These are phyloP conservation scores for Adela reaumurella DNA, from an alignment of 2,888 invertebrate species.

Conservation along the genomic window DNA sequence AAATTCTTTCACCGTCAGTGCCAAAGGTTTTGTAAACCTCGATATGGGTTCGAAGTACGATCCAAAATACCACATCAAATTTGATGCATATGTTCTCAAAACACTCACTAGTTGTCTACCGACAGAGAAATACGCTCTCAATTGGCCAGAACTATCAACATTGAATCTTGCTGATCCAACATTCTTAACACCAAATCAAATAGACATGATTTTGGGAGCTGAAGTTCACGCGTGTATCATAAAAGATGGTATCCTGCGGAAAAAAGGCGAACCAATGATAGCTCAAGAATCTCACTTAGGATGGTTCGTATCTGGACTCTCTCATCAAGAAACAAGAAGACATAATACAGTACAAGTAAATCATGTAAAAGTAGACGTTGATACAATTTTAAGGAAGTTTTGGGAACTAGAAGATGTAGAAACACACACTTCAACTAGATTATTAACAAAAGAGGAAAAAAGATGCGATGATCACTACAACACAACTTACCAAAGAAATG, in stretches of 20 bases:
- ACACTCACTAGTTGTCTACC: slow-evolving; percentile 6
- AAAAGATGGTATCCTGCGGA: neutral
- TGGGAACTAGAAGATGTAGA: neutral
- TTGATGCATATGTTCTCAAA: slow-evolving; percentile 11
- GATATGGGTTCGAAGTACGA: slow-evolving; percentile 1
- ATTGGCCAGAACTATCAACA: neutral
- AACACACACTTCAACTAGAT: neutral
- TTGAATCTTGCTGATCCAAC: neutral
- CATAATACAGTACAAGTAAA: neutral
- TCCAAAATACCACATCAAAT: slow-evolving; percentile 1
- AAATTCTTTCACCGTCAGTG: slow-evolving; percentile 9
- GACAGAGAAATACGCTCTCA: neutral
- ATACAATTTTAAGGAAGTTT: neutral
- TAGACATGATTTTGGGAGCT: neutral
- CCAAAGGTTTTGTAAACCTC: slow-evolving; percentile 11
- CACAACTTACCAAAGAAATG: neutral
- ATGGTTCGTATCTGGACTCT: neutral
- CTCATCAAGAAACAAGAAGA: neutral
- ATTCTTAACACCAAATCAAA: neutral
- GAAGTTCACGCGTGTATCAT: neutral
- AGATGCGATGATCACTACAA: neutral
- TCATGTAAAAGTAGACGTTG: neutral
- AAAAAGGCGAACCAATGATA: neutral
- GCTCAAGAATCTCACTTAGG: neutral
- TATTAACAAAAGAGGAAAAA: neutral